These are phyloP conservation scores for Ptychobarbus kaznakovi DNA, from an alignment of 2,797 vertebrate species.

Conservation along the genomic window DNA sequence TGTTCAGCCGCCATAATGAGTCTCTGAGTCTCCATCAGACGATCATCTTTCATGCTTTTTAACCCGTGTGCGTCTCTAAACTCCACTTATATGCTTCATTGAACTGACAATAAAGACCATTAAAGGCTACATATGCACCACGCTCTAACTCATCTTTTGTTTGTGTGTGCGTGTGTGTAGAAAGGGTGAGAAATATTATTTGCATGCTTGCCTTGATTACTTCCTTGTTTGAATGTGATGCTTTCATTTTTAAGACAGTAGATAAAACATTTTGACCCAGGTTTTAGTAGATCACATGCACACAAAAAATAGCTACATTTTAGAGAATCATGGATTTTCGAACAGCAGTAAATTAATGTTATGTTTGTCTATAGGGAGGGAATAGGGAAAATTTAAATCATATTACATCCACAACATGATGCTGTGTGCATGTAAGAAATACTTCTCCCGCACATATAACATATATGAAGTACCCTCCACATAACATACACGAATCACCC, in stretches of 20 bases:
- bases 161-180: slow-evolving; percentile 3
- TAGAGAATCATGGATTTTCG: background rate
- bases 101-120: slow-evolving; percentile 33
- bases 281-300: background rate
- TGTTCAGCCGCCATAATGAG: background rate
- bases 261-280: background rate
- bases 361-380: background rate
- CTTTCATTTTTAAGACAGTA: background rate
- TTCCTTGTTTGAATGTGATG: background rate
- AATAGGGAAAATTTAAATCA: no score
- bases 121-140: slow-evolving; percentile 22
- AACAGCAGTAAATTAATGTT: background rate
- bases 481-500: background rate
- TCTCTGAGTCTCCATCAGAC: slow-evolving; percentile 9
- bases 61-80: slow-evolving; percentile 4
- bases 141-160: background rate
- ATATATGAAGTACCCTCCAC: background rate
- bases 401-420: no score
- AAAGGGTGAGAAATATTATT: background rate
- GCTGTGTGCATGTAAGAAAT: no score
- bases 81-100: slow-evolving; percentile 18
- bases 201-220: background rate
- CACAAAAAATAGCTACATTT: background rate
- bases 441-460: background rate
- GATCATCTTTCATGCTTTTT: slow-evolving; percentile 44